These are phyloP conservation scores for Opisthograptis luteolata DNA, from an alignment of 2,888 invertebrate genomes.

Conservation along the genomic window DNA sequence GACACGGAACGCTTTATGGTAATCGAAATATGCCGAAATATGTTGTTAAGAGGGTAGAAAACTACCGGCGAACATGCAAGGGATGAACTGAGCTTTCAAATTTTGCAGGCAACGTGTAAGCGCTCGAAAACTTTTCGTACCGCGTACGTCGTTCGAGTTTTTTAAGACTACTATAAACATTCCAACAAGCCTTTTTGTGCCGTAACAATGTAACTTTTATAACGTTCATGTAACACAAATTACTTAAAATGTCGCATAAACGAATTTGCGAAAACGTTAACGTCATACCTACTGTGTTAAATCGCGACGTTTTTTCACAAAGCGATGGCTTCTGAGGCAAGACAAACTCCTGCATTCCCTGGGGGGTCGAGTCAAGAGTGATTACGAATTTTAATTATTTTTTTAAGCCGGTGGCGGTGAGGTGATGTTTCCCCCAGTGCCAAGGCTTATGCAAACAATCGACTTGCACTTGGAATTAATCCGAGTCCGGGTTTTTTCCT, in stretches of 20 bases:
- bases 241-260: conserved; percentile 57
- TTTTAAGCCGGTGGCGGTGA: conserved; percentile 83
- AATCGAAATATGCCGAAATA: conserved; percentile 84
- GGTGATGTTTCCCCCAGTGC: conserved; percentile 81
- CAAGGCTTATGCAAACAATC: conserved; percentile 84
- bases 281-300: conserved; percentile 53
- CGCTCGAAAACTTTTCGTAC: conserved; percentile 67
- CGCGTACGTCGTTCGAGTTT: conserved; percentile 70
- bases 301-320: conserved; percentile 43
- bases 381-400: conserved; percentile 85
- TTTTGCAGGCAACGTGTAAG: conserved; percentile 73
- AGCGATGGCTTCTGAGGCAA: conserved; percentile 45
- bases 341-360: conserved; percentile 57
- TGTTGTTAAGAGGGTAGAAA: conserved; percentile 82
- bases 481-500: conserved; percentile 78
- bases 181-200: conserved; percentile 64
- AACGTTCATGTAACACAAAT: conserved; percentile 60
- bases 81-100: conserved; percentile 81
- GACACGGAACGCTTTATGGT: conserved; percentile 82
- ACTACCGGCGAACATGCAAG: conserved; percentile 81
- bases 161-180: conserved; percentile 75
- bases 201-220: conserved; percentile 69
- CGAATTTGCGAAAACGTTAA: conserved; percentile 58
- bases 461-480: conserved; percentile 84
- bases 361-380: conserved; percentile 81